Evolutionary conservation across 1,140 invertebrate genomes (phyloP).

Genomic region (Ericerus pela): DNA sequence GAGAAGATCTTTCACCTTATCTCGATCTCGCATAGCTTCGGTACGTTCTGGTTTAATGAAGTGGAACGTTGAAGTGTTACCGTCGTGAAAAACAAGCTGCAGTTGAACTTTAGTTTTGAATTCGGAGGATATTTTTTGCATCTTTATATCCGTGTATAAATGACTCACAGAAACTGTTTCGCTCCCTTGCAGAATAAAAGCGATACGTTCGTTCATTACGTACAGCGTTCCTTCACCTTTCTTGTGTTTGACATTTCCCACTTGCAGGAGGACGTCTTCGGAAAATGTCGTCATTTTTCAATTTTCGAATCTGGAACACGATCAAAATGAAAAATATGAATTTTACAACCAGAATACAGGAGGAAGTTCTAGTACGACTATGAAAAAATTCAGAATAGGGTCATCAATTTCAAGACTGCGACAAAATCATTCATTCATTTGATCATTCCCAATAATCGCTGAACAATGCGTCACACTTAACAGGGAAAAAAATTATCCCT

Average conservation of each 20-base stretch:
- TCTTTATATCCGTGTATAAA: constrained; percentile 90
- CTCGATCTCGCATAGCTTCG: constrained; percentile 75
- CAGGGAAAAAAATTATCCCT: too few species aligned
- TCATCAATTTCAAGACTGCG: too few species aligned
- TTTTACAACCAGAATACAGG: too few species aligned
- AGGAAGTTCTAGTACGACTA: too few species aligned
- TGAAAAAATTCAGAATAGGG: too few species aligned
- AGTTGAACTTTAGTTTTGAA: constrained; percentile 96
- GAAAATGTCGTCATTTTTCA: constrained; percentile 56
- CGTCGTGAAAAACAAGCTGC: constrained; percentile 91
- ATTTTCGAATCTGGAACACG: background rate
- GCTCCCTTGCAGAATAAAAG: constrained; percentile 85
- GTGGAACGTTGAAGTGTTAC: constrained; percentile 90
- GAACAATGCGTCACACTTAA: too few species aligned
- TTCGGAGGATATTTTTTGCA: constrained; percentile 96
- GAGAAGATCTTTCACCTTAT: constrained; percentile 84
- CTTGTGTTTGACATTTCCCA: constrained; percentile 82
- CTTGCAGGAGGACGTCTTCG: constrained; percentile 86
- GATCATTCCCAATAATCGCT: too few species aligned
- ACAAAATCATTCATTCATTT: too few species aligned
- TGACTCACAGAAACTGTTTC: constrained; percentile 84
- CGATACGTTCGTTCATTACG: constrained; percentile 85
- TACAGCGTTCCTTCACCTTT: constrained; percentile 92
- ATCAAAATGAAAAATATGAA: too few species aligned
- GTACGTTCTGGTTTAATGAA: constrained; percentile 80